A percentile compares a stretch with the other conserved stretches of the same genome.
These are phyloP conservation scores for Crocodylus rhombifer DNA, from an alignment of 2,797 vertebrate genomes.

Conservation along the genomic window DNA sequence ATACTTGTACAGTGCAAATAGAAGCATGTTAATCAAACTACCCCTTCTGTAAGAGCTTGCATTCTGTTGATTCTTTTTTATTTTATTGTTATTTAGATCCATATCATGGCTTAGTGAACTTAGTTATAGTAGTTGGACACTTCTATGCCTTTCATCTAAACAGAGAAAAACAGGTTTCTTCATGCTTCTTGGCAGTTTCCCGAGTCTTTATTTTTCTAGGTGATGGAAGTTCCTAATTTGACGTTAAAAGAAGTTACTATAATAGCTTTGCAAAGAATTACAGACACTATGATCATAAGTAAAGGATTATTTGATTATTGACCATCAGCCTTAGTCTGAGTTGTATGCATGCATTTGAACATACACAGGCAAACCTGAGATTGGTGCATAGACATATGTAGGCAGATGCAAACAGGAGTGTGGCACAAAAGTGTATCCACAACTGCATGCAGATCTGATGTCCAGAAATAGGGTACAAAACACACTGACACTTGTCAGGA, in stretches of 20 bases:
- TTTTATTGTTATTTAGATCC: background rate
- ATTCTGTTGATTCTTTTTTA: background rate
- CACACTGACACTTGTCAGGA: too few species aligned
- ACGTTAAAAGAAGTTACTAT: background rate
- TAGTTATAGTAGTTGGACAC: background rate
- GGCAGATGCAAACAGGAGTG: background rate
- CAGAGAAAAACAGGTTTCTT: background rate
- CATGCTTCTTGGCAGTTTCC: background rate
- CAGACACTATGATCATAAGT: background rate
- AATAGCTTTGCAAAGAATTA: background rate
- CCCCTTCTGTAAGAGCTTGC: background rate
- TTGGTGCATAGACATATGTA: accelerated
- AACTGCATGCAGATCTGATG: accelerated
- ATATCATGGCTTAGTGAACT: background rate
- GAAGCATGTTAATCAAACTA: background rate
- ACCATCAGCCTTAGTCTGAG: background rate
- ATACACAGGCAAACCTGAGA: background rate
- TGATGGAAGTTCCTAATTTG: background rate
- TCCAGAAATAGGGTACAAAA: background rate
- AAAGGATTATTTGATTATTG: background rate
- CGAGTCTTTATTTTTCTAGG: background rate
- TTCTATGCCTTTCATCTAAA: background rate
- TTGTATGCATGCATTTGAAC: background rate
- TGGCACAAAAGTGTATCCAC: background rate
- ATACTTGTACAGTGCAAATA: background rate